phyloP scores from a whole-genome alignment of 2,888 invertebrate species.

The Amblyteles armatorius region DNA sequence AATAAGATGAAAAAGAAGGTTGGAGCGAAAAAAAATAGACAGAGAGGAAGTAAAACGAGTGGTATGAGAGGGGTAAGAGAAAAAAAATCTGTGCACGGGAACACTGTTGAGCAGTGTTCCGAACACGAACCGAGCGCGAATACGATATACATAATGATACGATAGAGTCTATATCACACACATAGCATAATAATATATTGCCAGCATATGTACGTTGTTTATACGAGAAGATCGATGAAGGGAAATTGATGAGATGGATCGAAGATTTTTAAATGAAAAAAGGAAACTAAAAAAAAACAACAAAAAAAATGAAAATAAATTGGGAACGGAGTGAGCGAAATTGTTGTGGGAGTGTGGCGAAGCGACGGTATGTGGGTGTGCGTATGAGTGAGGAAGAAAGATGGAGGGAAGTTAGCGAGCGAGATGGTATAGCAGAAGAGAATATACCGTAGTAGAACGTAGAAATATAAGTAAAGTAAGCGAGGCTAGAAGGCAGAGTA shows the following conservation, averaged over 20 bases:
- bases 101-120: conserved; percentile 83
- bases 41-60: conserved; percentile 27
- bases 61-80: conserved; percentile 52
- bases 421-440: conserved; percentile 69
- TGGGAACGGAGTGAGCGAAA: conserved; percentile 25
- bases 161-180: conserved; percentile 84
- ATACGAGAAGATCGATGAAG: conserved; percentile 74
- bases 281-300: conserved; percentile 29
- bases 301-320: conserved; percentile 34
- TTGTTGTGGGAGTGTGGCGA: conserved; percentile 21
- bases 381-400: conserved; percentile 33
- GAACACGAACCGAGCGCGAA: conserved; percentile 75
- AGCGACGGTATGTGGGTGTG: conserved; percentile 50
- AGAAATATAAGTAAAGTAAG: conserved; percentile 74
- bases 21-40: conserved; percentile 37
- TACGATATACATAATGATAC: conserved; percentile 83
- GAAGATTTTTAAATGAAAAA: conserved; percentile 50
- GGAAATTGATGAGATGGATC: conserved; percentile 28
- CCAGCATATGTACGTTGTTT: conserved; percentile 83
- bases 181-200: conserved; percentile 85
- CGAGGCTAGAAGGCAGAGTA: conserved; percentile 73
- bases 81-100: conserved; percentile 60
- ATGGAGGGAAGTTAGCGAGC: conserved; percentile 1
- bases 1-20: conserved; percentile 39
- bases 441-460: conserved; percentile 65